Conservation (phyloP, 64 coral and sea anemone species). For the Montipora capricornis region DNA sequence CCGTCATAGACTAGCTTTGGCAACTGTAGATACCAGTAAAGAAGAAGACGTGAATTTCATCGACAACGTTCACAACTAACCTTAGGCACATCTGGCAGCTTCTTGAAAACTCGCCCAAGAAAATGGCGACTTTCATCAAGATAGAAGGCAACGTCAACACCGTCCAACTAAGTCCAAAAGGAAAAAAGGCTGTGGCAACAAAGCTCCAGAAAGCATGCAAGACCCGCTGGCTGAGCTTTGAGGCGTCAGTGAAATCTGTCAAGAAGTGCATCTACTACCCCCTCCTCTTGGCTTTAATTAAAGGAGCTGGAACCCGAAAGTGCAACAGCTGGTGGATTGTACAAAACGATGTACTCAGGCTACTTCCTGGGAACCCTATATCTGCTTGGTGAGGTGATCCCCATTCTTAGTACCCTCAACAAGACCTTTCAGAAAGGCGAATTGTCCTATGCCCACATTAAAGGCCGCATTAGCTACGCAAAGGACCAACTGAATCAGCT, state of each 20-base stretch:
- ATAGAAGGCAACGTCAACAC: constrained; percentile 15
- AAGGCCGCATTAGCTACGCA: constrained; percentile 26
- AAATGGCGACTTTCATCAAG: constrained; percentile 26
- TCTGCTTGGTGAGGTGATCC: constrained; percentile 22
- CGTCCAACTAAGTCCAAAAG: neutral
- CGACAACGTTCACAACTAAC: constrained; percentile 4
- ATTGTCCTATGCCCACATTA: constrained; percentile 28
- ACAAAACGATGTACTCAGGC: constrained; percentile 33
- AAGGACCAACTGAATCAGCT: constrained; percentile 34
- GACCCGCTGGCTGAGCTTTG: constrained; percentile 38
- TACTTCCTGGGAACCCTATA: constrained; percentile 12
- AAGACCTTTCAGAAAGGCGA: constrained; percentile 59
- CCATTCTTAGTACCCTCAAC: constrained; percentile 50
- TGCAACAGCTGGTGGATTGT: constrained; percentile 22
- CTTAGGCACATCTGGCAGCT: constrained; percentile 13
- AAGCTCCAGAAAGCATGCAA: constrained; percentile 41
- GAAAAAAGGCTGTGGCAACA: constrained; percentile 17
- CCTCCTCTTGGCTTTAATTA: constrained; percentile 26
- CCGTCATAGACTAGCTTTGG: constrained; percentile 43
- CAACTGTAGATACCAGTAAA: constrained; percentile 23
- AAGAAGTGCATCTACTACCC: constrained; percentile 41
- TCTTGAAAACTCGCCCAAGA: constrained; percentile 25
- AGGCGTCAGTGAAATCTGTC: constrained; percentile 19
- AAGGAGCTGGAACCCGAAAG: neutral
- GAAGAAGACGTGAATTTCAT: constrained; percentile 2